These are phyloP conservation scores for Mycteria americana DNA, from an alignment of 2,797 vertebrate species.

Conservation along the genomic window DNA sequence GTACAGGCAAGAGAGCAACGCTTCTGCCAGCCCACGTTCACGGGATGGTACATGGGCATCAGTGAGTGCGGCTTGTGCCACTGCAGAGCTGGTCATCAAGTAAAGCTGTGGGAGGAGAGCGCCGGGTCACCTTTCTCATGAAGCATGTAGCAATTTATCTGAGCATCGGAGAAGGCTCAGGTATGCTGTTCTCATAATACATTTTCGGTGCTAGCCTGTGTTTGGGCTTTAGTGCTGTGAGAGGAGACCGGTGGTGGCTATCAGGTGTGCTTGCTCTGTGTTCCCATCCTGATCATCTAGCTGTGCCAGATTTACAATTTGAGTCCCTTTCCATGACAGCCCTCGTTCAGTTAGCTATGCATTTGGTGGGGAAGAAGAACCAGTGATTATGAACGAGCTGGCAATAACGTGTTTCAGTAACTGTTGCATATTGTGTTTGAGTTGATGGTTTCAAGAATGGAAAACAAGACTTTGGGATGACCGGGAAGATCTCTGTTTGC, in stretches of 20 bases:
- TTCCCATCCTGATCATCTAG: neutral
- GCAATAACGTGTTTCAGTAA: neutral
- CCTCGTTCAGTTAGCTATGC: neutral
- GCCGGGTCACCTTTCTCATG: rapidly evolving
- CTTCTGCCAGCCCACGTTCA: rapidly evolving
- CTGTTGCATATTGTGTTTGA: neutral
- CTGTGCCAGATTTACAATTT: neutral
- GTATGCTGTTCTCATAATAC: neutral
- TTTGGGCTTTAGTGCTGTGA: neutral
- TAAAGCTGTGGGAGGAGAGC: neutral
- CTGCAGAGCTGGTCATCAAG: rapidly evolving
- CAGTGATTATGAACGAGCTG: neutral
- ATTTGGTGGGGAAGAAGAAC: neutral
- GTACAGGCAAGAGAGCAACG: neutral
- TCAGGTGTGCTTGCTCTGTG: neutral
- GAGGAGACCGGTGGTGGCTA: neutral
- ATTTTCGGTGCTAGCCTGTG: neutral
- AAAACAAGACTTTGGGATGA: neutral
- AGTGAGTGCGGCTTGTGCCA: neutral
- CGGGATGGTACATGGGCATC: rapidly evolving
- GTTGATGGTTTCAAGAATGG: neutral
- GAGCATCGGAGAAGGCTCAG: neutral
- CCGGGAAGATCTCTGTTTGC: neutral
- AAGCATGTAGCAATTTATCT: neutral
- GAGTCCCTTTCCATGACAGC: neutral